These are phyloP conservation scores for Salvator merianae DNA, from an alignment of 2,113 vertebrate species.

Conservation along the genomic window DNA sequence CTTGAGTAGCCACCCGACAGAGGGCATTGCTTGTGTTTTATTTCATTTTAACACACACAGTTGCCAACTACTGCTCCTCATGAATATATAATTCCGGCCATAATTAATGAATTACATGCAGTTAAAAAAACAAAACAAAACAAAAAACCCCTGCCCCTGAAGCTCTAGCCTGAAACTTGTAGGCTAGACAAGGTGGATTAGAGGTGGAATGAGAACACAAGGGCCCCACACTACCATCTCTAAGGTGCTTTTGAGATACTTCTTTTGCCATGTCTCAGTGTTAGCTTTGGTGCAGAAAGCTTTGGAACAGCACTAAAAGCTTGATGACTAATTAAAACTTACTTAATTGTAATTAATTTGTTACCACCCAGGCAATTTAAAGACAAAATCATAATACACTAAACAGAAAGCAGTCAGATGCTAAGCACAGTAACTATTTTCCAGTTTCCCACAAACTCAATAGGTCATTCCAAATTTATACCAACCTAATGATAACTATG, in stretches of 20 bases:
- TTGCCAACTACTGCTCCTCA: constrained; percentile 28
- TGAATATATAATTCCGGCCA: constrained; percentile 40
- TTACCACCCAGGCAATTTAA: constrained; percentile 51
- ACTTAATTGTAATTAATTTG: constrained; percentile 65
- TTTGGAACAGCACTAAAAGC: constrained; percentile 45
- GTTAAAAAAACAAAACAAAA: no score
- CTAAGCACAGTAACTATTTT: constrained; percentile 6
- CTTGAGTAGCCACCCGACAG: no score
- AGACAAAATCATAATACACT: constrained; percentile 41
- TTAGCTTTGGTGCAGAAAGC: constrained; percentile 44
- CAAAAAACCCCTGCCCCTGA: no score
- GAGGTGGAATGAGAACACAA: no score
- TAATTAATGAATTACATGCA: constrained; percentile 55
- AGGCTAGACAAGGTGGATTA: no score
- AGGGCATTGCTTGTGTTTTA: constrained; percentile 35
- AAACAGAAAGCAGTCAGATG: constrained; percentile 30
- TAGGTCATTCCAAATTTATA: constrained; percentile 18
- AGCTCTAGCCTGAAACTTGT: no score
- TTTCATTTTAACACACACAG: neutral
- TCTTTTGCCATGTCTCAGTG: no score
- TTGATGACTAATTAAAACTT: constrained; percentile 51
- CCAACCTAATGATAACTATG: no score
- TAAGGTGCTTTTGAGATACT: no score
- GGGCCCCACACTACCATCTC: no score
- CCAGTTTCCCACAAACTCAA: neutral